A percentile compares a stretch with the other conserved stretches of the same genome.
These are phyloP conservation scores for Pipra filicauda DNA, from an alignment of 2,113 vertebrate species.

Conservation along the genomic window DNA sequence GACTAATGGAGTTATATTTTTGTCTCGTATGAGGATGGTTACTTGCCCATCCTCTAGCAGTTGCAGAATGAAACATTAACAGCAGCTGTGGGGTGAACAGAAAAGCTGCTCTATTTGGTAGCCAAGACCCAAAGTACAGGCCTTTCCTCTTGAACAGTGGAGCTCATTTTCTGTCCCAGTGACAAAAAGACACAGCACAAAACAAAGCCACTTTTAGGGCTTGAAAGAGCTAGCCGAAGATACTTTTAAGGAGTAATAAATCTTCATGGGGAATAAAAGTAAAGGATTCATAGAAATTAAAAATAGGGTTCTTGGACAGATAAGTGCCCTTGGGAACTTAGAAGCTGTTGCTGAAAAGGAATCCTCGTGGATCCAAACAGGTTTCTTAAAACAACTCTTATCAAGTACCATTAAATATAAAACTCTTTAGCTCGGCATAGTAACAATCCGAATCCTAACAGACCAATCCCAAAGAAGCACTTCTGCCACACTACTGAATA, in stretches of 20 bases:
- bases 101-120: slow-evolving; percentile 58
- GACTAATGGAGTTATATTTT: slow-evolving; percentile 73
- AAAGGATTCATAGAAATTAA: not conserved
- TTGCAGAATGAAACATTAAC: slow-evolving; percentile 59
- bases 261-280: not conserved
- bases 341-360: not conserved
- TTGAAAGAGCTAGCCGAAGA: not conserved
- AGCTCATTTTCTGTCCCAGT: slow-evolving; percentile 40
- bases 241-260: not conserved
- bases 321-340: not conserved
- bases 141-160: not conserved
- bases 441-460: not conserved
- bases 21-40: slow-evolving; percentile 36
- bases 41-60: slow-evolving; percentile 55
- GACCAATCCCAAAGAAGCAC: slow-evolving; percentile 3
- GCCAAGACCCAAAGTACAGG: slow-evolving; percentile 18
- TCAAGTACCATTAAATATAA: not conserved
- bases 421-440: not conserved
- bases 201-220: slow-evolving; percentile 10
- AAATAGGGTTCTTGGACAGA: not conserved
- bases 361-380: not conserved
- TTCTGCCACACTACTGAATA: not conserved
- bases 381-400: not conserved
- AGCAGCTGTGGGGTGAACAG: slow-evolving; percentile 46
- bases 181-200: not conserved